Percentiles rank a stretch among this genome's conserved stretches.
phyloP scores from a whole-genome alignment of 2,797 vertebrate genomes.

The Coregonus suidteri region DNA sequence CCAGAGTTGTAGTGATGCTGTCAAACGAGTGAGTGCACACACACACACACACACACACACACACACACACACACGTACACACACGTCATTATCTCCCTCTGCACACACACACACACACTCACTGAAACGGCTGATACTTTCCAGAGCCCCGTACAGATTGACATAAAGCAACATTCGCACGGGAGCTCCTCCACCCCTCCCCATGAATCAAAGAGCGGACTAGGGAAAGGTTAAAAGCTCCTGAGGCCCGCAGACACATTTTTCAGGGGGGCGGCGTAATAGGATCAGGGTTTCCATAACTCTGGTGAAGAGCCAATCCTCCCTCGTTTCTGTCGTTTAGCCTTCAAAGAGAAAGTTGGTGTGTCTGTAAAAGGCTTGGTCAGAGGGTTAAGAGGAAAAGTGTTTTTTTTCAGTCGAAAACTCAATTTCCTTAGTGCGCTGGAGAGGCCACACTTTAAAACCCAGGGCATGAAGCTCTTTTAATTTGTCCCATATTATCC shows the following conservation, averaged over 20 bases:
- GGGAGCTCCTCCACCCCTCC: conserved; percentile 40
- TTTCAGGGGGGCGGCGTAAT: conserved; percentile 75
- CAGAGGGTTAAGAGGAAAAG: conserved; percentile 44
- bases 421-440: conserved; percentile 81
- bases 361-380: conserved; percentile 40
- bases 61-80: neutral
- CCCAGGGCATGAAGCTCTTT: conserved; percentile 70
- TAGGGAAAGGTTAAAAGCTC: conserved; percentile 80
- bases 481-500: conserved; percentile 73
- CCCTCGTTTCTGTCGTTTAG: conserved; percentile 73
- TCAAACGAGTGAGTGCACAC: neutral
- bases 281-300: conserved; percentile 81
- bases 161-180: conserved; percentile 56
- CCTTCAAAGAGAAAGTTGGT: conserved; percentile 79
- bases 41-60: neutral
- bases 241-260: conserved; percentile 75
- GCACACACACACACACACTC: conserved; percentile 30
- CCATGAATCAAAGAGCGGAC: conserved; percentile 70
- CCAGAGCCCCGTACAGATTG: conserved; percentile 38
- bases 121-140: conserved; percentile 49
- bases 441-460: conserved; percentile 72
- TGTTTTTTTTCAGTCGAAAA: conserved; percentile 74
- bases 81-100: no score
- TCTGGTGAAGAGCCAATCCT: conserved; percentile 77
- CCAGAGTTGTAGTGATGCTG: neutral